Evolutionary conservation across 2,113 vertebrate species (phyloP).

Genomic region (Solea solea): DNA sequence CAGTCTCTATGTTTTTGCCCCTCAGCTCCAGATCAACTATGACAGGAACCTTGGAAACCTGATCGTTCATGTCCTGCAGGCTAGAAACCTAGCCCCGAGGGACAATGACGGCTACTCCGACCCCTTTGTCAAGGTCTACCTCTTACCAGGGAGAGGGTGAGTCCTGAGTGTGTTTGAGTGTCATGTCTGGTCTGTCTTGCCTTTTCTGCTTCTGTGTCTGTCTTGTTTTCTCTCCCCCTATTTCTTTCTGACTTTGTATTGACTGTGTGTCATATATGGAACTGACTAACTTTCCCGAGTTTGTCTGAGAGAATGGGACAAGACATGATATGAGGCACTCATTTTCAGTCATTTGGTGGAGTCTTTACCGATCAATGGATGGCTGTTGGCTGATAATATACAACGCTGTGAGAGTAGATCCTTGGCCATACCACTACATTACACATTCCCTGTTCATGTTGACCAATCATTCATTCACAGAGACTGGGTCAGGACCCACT

Average conservation of each 20-base stretch:
- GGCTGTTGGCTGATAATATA: conserved; percentile 14
- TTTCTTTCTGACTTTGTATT: conserved; percentile 57
- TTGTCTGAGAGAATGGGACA: conserved; percentile 51
- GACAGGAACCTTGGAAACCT: conserved; percentile 96
- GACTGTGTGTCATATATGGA: conserved; percentile 33
- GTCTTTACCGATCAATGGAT: conserved; percentile 12
- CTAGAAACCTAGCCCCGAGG: conserved; percentile 92
- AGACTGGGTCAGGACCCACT: too few species aligned
- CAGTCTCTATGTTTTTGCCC: not conserved
- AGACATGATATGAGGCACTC: conserved; percentile 62
- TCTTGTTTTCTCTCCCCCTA: conserved; percentile 56
- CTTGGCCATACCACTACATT: not conserved
- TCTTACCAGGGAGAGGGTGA: conserved; percentile 98
- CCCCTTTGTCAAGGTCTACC: conserved; percentile 98
- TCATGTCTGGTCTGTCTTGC: conserved; percentile 54
- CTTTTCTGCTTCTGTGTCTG: conserved; percentile 65
- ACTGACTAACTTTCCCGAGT: conserved; percentile 41
- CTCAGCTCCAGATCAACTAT: conserved; percentile 97
- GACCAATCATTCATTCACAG: too few species aligned
- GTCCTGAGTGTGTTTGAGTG: conserved; percentile 55
- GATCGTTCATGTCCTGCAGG: conserved; percentile 97
- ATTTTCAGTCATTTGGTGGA: conserved; percentile 15
- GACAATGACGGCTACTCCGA: conserved; percentile 98
- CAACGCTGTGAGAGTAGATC: not conserved
- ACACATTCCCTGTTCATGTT: conserved; percentile 1